Evolutionary conservation across 30 jellyfish, hydroid and myxozoan genomes (phyloP).

Genomic region (Cassiopea andromeda): DNA sequence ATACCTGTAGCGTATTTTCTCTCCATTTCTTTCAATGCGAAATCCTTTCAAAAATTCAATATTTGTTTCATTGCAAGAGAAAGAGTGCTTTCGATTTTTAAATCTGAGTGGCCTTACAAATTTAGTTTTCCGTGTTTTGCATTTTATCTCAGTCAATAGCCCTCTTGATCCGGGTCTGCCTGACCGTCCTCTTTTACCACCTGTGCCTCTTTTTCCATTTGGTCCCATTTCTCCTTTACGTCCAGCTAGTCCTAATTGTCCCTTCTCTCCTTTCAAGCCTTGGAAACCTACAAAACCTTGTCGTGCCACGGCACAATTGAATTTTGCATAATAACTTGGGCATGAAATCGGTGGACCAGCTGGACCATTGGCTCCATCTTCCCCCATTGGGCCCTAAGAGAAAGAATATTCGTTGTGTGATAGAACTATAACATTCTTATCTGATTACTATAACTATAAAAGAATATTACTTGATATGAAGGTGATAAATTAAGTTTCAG

Average conservation of each 20-base stretch:
- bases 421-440: no score
- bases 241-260: constrained; percentile 76
- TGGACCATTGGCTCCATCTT: constrained; percentile 58
- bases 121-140: constrained; percentile 55
- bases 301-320: constrained; percentile 53
- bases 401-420: neutral
- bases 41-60: constrained; percentile 79
- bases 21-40: constrained; percentile 66
- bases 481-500: no score
- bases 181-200: constrained; percentile 91
- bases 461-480: no score
- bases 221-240: constrained; percentile 80
- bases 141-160: constrained; percentile 59
- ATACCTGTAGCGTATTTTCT: constrained; percentile 72
- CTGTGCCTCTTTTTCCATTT: constrained; percentile 68
- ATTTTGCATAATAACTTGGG: constrained; percentile 3
- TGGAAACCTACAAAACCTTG: constrained; percentile 62
- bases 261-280: constrained; percentile 79
- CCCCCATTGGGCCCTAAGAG: constrained; percentile 73
- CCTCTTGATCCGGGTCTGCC: constrained; percentile 92
- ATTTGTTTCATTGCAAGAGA: constrained; percentile 64
- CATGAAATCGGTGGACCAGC: constrained; percentile 53
- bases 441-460: no score
- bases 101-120: constrained; percentile 68
- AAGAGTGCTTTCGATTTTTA: constrained; percentile 53